Evolutionary conservation across 2,888 invertebrate species (phyloP), one percentile per base, ranked within the genome.

Genomic region (Acanthococcus lagerstroemiae): DNA sequence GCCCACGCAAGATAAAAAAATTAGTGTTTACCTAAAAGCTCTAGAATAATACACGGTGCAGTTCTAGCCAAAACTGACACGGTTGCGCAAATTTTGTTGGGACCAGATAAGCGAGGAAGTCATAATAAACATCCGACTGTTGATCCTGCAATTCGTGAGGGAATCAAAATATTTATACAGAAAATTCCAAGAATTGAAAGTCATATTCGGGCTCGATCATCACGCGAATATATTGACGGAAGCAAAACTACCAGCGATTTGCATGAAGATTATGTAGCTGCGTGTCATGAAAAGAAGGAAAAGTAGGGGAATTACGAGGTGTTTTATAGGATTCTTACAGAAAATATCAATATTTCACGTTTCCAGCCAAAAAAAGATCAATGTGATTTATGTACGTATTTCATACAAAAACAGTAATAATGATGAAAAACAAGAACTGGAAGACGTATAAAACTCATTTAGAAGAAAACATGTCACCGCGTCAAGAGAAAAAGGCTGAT

Each of bases 221-320:
- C 67, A 22, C 26, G 65, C 48, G 24, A 56, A 19, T 71, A 56
- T 57, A 70, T 71, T 66, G 69, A 71, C n/a, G n/a, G n/a, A n/a
- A n/a, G 70, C 44, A 69, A 67, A 55, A 55, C 30, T 55, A 37
- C 56, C 27, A 22, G 45, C 27, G 60, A 60, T 21, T 46, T 60
- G 27, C 48, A 60, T 46, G 46, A 27, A 46, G 48, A 60, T 60
- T 60, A 60, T 46, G 60, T 60, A 26, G 46, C 24, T 60, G 9
- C 45, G 45, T 60, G 48, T 60, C 45, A 60, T 17, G 60, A 60
- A 57, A 66, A 68, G n/a, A n/a, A n/a, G n/a, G n/a, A n/a, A n/a
- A n/a, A n/a, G n/a, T n/a, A n/a, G n/a, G n/a, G n/a, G n/a, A n/a
- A n/a, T n/a, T n/a, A n/a, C n/a, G n/a, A n/a, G n/a, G n/a, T n/a